phyloP scores from a whole-genome alignment of 1,140 invertebrate genomes.

The Tetramorium alpestre region DNA sequence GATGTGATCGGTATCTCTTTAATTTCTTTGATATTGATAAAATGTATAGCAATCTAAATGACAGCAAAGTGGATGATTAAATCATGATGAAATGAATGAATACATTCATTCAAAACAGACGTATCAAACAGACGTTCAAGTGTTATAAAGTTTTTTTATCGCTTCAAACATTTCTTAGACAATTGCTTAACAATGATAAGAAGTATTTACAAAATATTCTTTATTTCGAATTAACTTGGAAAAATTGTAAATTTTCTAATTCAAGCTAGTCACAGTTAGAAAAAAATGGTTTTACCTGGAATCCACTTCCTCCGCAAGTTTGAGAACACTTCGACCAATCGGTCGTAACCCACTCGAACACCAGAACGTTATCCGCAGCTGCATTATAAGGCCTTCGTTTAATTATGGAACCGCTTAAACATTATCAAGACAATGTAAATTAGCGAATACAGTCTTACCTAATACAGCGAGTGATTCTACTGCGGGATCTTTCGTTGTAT shows the following conservation, averaged over 20 bases:
- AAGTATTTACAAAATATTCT: neutral
- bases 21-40: neutral
- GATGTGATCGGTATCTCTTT: neutral
- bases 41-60: neutral
- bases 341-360: slow-evolving; percentile 92
- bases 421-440: slow-evolving; percentile 34
- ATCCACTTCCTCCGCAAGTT: slow-evolving; percentile 93
- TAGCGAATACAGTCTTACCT: slow-evolving; percentile 70
- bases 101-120: neutral
- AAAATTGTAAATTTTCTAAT: slow-evolving; percentile 28
- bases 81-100: neutral
- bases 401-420: slow-evolving; percentile 22
- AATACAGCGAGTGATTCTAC: slow-evolving; percentile 37
- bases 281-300: slow-evolving; percentile 83
- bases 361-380: slow-evolving; percentile 81
- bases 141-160: neutral
- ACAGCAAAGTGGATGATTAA: neutral
- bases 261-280: slow-evolving; percentile 16
- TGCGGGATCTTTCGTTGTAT: slow-evolving; percentile 47
- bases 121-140: neutral
- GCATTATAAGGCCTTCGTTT: slow-evolving; percentile 40
- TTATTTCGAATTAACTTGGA: neutral
- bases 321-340: slow-evolving; percentile 95
- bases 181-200: slow-evolving; percentile 30
- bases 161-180: slow-evolving; percentile 17